Evolutionary conservation across 2,888 invertebrate species (phyloP), one percentile per base, ranked within the genome.

Genomic region (Rotaria magnacalcarata): DNA sequence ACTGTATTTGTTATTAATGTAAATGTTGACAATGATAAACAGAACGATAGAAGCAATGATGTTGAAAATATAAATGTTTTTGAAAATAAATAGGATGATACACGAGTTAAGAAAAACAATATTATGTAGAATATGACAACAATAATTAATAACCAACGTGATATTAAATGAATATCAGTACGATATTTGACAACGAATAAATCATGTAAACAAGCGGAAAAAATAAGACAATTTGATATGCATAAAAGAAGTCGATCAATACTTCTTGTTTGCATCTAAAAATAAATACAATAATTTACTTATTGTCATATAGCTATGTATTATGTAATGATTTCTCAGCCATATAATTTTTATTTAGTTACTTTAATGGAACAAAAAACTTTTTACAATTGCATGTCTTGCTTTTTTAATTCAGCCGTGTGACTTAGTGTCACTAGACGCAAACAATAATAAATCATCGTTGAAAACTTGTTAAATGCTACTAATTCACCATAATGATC

Each of bases 121-220:
- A 43, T n/a, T 24, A 80, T 47, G 47, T 80, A 80, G 11, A 80
- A 47, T 21, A 80, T 47, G 2, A 43, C 4, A n/a, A 80, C n/a
- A 1, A 47, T 0, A 4, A 80, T 11, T 47, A 80, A 80, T 24
- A 80, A 11, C 47, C 47, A 80, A 80, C 19, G 47, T 14, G 80
- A 47, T 47, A 80, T 43, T 19, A 80, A 19, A 41, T 34, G 34
- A 7, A 16, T 8, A 47, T 80, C 34, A 2, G 80, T 24, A 47
- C n/a, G 47, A 80, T 80, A 80, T 80, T 80, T 80, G 14, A 80
- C 10, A 47, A 67, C 16, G 24, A 80, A 80, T n/a, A 80, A 80
- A 80, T 80, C 80, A n/a, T 80, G 47, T n/a, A 47, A 47, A 47
- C 80, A 80, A n/a, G n/a, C 80, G n/a, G 47, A 11, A 80, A 80